phyloP scores from a whole-genome alignment of 2,113 vertebrate genomes.

The Xiphias gladius region DNA sequence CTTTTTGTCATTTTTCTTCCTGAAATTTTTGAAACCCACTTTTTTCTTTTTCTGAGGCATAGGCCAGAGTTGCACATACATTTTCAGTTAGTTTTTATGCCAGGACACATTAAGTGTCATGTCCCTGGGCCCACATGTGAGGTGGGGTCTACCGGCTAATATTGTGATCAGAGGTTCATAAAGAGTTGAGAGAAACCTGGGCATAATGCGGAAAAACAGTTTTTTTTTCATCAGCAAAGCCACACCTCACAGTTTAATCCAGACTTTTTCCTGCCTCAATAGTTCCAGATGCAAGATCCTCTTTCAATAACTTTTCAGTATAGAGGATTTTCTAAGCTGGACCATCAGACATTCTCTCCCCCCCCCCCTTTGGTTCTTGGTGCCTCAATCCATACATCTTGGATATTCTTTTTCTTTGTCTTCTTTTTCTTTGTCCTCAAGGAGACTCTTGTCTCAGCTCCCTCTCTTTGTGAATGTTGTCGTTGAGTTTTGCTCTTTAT shows the following conservation, averaged over 20 bases:
- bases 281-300: background rate
- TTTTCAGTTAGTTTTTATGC: conserved; percentile 5
- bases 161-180: background rate
- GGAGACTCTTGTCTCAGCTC: background rate
- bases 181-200: background rate
- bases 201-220: background rate
- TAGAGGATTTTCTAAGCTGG: no score
- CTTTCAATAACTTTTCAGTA: background rate
- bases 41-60: background rate
- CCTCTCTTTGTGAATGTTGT: background rate
- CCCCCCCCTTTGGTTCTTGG: background rate
- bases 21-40: background rate
- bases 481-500: background rate
- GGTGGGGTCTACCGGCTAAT: background rate
- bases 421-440: background rate
- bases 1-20: background rate
- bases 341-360: background rate
- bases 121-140: background rate
- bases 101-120: conserved; percentile 12
- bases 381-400: background rate
- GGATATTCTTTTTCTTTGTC: background rate
- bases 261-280: background rate
- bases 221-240: background rate
- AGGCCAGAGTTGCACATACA: background rate
- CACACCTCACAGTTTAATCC: background rate